These are phyloP conservation scores for Drosophila histrio DNA, from an alignment of 2,888 invertebrate genomes.

Conservation along the genomic window DNA sequence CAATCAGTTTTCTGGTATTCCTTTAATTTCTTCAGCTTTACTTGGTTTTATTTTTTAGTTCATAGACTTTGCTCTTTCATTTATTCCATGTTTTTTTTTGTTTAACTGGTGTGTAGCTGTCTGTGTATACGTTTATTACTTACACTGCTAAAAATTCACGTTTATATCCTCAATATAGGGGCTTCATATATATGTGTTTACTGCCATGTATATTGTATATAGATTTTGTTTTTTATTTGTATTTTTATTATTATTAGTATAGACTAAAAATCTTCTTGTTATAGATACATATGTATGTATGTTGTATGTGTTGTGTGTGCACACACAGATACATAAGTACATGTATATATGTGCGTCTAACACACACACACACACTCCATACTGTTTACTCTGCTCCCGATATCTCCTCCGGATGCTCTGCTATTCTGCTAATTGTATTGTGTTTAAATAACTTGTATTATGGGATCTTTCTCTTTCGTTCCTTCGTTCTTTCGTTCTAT, in stretches of 20 bases:
- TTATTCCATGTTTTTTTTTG: neutral
- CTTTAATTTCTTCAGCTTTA: neutral
- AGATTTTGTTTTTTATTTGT: conserved; percentile 21
- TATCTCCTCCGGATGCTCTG: conserved; percentile 18
- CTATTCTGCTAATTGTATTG: conserved; percentile 47
- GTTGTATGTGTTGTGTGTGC: conserved; percentile 8
- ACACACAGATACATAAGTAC: conserved; percentile 20
- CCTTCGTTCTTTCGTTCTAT: conserved; percentile 13
- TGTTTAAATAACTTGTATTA: conserved; percentile 45
- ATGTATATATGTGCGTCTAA: conserved; percentile 30
- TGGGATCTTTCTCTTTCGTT: conserved; percentile 1
- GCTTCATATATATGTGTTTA: conserved; percentile 54
- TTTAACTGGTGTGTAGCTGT: conserved; percentile 43
- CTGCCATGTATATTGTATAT: conserved; percentile 54
- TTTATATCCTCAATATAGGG: conserved; percentile 77
- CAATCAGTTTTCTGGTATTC: conserved; percentile 32
- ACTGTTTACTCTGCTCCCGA: conserved; percentile 8
- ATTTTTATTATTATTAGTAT: conserved; percentile 25
- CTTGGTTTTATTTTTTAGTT: conserved; percentile 15
- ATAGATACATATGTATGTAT: conserved; percentile 14
- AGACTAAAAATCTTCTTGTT: conserved; percentile 46
- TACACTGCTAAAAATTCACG: conserved; percentile 77
- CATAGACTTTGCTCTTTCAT: conserved; percentile 6
- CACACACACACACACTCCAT: conserved; percentile 11
- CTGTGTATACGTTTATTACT: conserved; percentile 70